Conservation (phyloP, 2,113 vertebrate species). For the Corythornis vintsioides region DNA sequence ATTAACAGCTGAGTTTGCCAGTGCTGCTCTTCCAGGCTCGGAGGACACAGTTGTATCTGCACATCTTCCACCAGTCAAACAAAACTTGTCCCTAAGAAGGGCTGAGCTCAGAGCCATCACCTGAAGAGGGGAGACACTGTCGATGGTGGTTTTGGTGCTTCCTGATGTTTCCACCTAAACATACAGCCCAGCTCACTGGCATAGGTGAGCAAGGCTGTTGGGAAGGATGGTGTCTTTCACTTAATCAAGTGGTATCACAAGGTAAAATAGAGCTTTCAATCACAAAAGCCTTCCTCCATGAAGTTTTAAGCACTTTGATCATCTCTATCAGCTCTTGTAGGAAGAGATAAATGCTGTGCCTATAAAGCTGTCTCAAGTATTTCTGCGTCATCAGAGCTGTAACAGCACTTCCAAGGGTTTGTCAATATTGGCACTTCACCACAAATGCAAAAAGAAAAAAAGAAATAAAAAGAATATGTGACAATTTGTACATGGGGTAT, state of each 20-base stretch:
- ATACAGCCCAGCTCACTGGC: accelerated
- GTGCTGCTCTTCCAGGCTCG: not conserved
- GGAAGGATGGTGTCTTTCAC: not conserved
- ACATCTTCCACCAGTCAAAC: not conserved
- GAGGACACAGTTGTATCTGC: not conserved
- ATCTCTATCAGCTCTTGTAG: not conserved
- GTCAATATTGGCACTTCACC: not conserved
- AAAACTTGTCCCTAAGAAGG: not conserved
- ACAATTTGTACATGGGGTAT: not conserved
- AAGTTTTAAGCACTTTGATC: not conserved
- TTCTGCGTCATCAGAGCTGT: not conserved
- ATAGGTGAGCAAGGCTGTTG: not conserved
- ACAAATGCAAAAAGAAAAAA: not conserved
- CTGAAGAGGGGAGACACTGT: not conserved
- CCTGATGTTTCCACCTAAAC: not conserved
- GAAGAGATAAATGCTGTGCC: not conserved
- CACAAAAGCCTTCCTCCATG: not conserved
- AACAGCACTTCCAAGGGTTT: not conserved
- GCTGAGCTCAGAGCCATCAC: not conserved
- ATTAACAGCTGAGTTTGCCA: not conserved
- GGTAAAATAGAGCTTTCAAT: not conserved
- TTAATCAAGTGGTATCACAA: not conserved
- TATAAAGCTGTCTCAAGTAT: not conserved
- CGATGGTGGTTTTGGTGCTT: not conserved
- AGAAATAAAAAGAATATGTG: not conserved